A percentile compares a stretch with the other conserved stretches of the same genome.
Conservation (phyloP, 2,888 invertebrate species). For the Plagodis dolabraria region DNA sequence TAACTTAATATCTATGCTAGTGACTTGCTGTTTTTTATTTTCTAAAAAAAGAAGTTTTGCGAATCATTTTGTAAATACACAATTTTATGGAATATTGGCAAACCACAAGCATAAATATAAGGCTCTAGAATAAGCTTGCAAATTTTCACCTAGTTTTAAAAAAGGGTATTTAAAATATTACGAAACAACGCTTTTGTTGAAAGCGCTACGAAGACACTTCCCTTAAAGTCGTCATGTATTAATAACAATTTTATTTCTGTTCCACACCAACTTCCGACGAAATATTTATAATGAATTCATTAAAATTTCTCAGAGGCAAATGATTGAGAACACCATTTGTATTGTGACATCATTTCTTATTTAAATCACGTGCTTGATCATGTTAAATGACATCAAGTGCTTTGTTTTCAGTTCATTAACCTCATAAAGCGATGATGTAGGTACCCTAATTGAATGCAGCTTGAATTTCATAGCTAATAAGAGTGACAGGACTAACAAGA, state of each 20-base stretch:
- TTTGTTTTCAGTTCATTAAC: slow-evolving; percentile 43
- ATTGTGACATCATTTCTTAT: slow-evolving; percentile 48
- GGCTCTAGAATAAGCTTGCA: no score
- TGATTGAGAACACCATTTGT: slow-evolving; percentile 52
- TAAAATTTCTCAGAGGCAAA: slow-evolving; percentile 55
- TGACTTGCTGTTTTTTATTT: no score
- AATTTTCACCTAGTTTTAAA: no score
- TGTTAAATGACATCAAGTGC: slow-evolving; percentile 37
- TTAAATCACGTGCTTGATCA: slow-evolving; percentile 38
- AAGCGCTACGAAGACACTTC: no score
- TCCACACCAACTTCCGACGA: slow-evolving; percentile 47
- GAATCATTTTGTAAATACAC: no score
- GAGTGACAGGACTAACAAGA: slow-evolving; percentile 67
- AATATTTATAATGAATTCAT: slow-evolving; percentile 61
- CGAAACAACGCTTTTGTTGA: no score
- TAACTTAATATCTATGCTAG: no score
- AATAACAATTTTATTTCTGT: slow-evolving; percentile 58
- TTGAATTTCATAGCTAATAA: slow-evolving; percentile 71
- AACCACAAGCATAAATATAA: not conserved
- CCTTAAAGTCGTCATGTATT: slow-evolving; percentile 60
- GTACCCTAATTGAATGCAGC: slow-evolving; percentile 67
- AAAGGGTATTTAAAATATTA: no score
- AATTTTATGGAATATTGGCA: not conserved
- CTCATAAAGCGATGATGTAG: slow-evolving; percentile 62
- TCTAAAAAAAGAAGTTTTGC: no score